Base-by-base conservation (phyloP, 2,888 invertebrate genomes). In the Blastobasis adustella region DNA sequence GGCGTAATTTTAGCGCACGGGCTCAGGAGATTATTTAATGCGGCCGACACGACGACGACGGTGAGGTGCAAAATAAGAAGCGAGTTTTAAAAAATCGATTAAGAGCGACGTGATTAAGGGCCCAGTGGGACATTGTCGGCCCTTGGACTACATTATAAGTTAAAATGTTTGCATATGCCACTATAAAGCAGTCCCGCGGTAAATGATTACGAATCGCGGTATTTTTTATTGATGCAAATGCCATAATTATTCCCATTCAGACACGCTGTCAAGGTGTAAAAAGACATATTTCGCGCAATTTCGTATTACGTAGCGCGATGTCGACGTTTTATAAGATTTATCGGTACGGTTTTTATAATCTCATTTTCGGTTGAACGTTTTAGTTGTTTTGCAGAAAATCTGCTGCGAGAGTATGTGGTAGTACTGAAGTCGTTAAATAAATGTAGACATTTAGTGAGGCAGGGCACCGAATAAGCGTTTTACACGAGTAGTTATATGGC, bases 61-160 rank as follows among this genome's bases (percentile, higher is more conserved):
- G 23, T 52, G 69, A 73, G 69, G 73, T 75, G 79, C 75, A 79
- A 81, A 82, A 80, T 78, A 79, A 79, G 71, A 71, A 69, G 60
- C 64, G 67, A 66, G 66, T 67, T 81, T 82, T 80, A 74, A 75
- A 79, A 85, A 82, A 82, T 83, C 83, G 82, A 84, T 84, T 83
- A 83, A 76, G 76, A 67, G 58, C 71, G 79, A 79, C 80, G 82
- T 83, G 82, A 84, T 83, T 80, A 79, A 84, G 76, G 54, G 60
- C 69, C 73, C 76, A 74, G 77, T 78, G 73, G 73, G 60, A 23
- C 23, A 23, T 23, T 23, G 23, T 23, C 23, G 23, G 23, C 23
- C 23, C 23, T 23, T 23, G 23, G 23, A 23, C 62, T 59, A 61
- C 9, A 42, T 67, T 69, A 67, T 63, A 71, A 69, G 70, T 76